Conservation (phyloP, 1,140 invertebrate species). For the Psilanteris sp. region DNA sequence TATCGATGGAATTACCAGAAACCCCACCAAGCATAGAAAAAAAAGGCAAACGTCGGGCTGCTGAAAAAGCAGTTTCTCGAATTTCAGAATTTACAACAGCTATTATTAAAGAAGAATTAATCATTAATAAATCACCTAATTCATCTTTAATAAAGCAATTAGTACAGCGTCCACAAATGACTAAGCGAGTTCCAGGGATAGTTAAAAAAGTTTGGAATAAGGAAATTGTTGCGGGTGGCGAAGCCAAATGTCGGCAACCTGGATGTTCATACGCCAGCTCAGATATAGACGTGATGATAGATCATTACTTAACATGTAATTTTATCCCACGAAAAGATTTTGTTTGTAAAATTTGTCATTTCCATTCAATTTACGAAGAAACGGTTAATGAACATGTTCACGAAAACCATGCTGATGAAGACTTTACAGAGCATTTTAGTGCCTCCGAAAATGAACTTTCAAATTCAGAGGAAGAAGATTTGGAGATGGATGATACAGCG, state of each 20-base stretch:
- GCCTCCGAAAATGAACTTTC: slow-evolving; percentile 38
- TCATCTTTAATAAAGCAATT: slow-evolving; percentile 59
- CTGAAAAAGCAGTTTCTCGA: slow-evolving; percentile 76
- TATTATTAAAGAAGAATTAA: slow-evolving; percentile 53
- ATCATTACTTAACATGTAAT: slow-evolving; percentile 71
- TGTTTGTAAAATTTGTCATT: slow-evolving; percentile 73
- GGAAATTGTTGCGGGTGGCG: slow-evolving; percentile 52
- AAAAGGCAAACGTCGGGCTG: slow-evolving; percentile 79
- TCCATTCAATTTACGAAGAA: slow-evolving; percentile 45
- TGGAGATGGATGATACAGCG: neutral
- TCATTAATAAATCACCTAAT: slow-evolving; percentile 14
- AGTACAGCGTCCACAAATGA: slow-evolving; percentile 61
- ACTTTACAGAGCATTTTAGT: slow-evolving; percentile 31
- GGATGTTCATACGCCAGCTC: slow-evolving; percentile 65
- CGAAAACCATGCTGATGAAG: slow-evolving; percentile 57
- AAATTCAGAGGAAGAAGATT: slow-evolving; percentile 21
- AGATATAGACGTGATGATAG: slow-evolving; percentile 65
- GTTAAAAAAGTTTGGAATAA: slow-evolving; percentile 69
- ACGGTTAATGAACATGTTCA: slow-evolving; percentile 67
- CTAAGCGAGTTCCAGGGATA: slow-evolving; percentile 64
- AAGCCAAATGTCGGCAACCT: slow-evolving; percentile 65
- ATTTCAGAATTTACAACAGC: slow-evolving; percentile 71
- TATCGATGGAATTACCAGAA: neutral
- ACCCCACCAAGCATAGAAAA: neutral
- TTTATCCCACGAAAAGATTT: slow-evolving; percentile 69